Percentiles rank a stretch among this genome's conserved stretches.
Conservation (phyloP, 2,797 vertebrate genomes). For the Rhynchotus rufescens region DNA sequence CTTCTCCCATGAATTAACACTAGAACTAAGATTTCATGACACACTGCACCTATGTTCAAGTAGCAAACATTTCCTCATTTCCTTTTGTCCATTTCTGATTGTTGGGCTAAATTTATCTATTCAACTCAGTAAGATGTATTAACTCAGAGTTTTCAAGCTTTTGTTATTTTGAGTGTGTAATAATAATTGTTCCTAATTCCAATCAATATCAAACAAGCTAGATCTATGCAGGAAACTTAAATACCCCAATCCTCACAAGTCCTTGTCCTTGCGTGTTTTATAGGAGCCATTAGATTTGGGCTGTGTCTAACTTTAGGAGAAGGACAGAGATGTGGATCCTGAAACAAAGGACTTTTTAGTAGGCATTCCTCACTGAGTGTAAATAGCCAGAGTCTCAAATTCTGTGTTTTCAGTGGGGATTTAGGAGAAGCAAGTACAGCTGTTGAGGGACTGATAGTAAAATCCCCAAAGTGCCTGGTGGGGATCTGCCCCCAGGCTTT, state of each 20-base stretch:
- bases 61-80: background rate
- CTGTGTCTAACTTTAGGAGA: background rate
- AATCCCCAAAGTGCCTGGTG: fast-evolving
- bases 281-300: background rate
- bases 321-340: background rate
- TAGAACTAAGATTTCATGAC: background rate
- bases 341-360: background rate
- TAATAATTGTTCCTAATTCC: background rate
- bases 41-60: background rate
- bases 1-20: background rate
- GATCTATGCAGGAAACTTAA: background rate
- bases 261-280: background rate
- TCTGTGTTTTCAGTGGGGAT: background rate
- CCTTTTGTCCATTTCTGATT: background rate
- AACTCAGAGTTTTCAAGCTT: background rate
- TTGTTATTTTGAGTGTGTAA: background rate
- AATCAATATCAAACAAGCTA: background rate
- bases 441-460: conserved; percentile 7
- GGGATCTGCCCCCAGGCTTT: conserved; percentile 5
- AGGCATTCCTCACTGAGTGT: background rate
- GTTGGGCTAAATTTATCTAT: background rate
- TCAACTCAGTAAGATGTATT: background rate
- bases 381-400: background rate
- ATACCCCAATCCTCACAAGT: background rate
- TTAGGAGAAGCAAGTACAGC: conserved; percentile 4